Evolutionary conservation across 1,140 invertebrate species (phyloP).

Genomic region (Prorops nasuta): DNA sequence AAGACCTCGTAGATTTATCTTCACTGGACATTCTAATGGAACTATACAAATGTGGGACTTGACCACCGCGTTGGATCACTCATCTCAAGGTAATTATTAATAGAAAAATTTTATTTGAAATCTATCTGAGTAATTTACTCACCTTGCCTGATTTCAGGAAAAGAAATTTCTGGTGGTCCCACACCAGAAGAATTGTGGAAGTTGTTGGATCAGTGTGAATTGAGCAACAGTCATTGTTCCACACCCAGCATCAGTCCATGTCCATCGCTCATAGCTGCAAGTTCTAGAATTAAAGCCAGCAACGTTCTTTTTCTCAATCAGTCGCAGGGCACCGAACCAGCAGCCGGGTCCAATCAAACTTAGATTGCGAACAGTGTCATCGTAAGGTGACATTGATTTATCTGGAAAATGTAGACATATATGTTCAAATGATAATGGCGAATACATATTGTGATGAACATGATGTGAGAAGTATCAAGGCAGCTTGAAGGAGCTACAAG

Average conservation of each 20-base stretch:
- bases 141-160: constrained; percentile 21
- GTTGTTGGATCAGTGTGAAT: constrained; percentile 89
- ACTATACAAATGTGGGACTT: constrained; percentile 98
- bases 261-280: constrained; percentile 62
- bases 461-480: no score
- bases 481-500: no score
- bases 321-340: constrained; percentile 54
- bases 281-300: constrained; percentile 69
- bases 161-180: constrained; percentile 74
- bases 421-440: no score
- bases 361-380: no score
- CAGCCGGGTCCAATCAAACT: no score
- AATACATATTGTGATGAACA: no score
- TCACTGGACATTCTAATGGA: constrained; percentile 93
- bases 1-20: constrained; percentile 84
- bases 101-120: not conserved
- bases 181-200: constrained; percentile 85
- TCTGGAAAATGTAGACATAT: no score
- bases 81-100: constrained; percentile 59
- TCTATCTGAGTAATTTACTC: constrained; percentile 9
- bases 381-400: no score
- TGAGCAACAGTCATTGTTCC: constrained; percentile 78
- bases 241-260: constrained; percentile 85
- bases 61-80: constrained; percentile 87
- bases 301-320: constrained; percentile 75